A percentile compares a stretch with the other conserved stretches of the same genome.
These are phyloP conservation scores for Polymixis flavicincta DNA, from an alignment of 2,888 invertebrate species.

Conservation along the genomic window DNA sequence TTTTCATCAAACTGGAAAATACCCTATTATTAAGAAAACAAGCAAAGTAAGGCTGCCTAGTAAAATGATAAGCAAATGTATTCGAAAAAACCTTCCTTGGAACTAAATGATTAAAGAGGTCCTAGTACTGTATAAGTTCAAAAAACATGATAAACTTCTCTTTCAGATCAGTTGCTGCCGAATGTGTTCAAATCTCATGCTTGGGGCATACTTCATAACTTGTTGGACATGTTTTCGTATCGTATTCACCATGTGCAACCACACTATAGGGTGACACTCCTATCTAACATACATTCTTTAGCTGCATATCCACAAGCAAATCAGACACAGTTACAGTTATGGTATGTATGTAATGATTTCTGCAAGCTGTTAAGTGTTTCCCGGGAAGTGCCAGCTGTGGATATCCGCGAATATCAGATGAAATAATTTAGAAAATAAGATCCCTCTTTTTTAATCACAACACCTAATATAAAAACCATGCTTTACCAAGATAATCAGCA, in stretches of 20 bases:
- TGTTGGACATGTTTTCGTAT: constrained; percentile 99
- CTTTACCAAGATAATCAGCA: not conserved
- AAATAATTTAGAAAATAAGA: constrained; percentile 2
- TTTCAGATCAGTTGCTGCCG: constrained; percentile 95
- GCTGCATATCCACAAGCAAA: constrained; percentile 98
- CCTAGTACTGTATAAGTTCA: not conserved
- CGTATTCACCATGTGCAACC: constrained; percentile 99
- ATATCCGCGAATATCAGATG: not conserved
- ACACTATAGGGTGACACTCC: constrained; percentile 97
- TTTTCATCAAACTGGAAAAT: too few species aligned
- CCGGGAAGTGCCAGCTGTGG: not conserved
- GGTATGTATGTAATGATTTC: constrained; percentile 87
- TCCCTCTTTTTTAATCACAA: not conserved
- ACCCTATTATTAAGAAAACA: too few species aligned
- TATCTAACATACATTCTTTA: constrained; percentile 97
- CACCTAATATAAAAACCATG: not conserved
- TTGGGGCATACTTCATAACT: constrained; percentile 98
- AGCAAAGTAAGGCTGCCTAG: too few species aligned
- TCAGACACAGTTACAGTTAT: constrained; percentile 98
- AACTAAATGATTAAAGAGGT: not conserved
- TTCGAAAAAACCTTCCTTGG: not conserved
- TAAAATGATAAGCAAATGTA: not conserved
- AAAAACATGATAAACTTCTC: not conserved
- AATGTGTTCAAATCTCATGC: constrained; percentile 97
- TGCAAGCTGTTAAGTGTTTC: not conserved